Conservation (phyloP, 2,113 vertebrate species). For the Pteruthius melanotis region DNA sequence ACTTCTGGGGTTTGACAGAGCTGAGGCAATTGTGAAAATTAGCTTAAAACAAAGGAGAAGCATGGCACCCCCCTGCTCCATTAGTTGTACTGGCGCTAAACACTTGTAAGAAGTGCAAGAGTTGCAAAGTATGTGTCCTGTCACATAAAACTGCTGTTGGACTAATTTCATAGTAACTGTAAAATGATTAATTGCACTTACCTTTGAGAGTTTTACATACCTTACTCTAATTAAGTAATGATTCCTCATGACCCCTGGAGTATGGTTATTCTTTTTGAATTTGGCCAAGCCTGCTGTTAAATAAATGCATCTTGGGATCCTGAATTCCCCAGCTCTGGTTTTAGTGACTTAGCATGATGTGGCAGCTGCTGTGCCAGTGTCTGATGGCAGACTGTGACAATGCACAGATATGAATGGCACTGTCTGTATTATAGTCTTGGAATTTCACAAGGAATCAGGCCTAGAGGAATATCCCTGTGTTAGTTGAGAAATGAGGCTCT, state of each 20-base stretch:
- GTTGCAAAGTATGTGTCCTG: background rate
- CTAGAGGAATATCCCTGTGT: background rate
- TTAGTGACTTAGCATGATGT: background rate
- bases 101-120: background rate
- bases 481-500: background rate
- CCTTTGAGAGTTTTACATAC: background rate
- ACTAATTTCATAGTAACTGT: background rate
- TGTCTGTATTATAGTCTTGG: background rate
- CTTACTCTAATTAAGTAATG: background rate
- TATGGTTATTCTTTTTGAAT: background rate
- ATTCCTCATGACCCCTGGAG: background rate
- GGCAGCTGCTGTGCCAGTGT: background rate
- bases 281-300: background rate
- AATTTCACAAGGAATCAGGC: background rate
- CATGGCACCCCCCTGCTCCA: background rate
- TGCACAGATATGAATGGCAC: background rate
- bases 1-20: background rate
- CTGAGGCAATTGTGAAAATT: background rate
- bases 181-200: background rate
- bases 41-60: background rate
- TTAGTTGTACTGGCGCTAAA: background rate
- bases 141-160: background rate
- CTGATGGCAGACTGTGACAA: background rate
- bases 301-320: background rate
- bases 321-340: background rate